Evolutionary conservation across 2,797 vertebrate species (phyloP).

Genomic region (Eupleurogrammus muticus): DNA sequence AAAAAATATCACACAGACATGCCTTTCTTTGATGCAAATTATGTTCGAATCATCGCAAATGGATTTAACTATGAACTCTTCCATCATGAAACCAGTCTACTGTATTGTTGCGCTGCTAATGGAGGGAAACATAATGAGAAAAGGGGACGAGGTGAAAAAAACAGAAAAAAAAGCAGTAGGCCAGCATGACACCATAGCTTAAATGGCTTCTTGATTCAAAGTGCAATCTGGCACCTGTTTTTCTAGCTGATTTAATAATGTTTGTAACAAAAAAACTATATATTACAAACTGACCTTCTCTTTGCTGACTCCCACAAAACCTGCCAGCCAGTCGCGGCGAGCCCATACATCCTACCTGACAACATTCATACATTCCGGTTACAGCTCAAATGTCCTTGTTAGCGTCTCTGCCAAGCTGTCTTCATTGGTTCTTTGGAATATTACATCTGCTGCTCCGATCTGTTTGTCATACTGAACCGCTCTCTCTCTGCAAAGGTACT

Average conservation of each 20-base stretch:
- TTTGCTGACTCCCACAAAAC: no score
- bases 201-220: conserved; percentile 71
- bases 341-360: no score
- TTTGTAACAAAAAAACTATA: no score
- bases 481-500: no score
- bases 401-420: no score
- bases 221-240: conserved; percentile 65
- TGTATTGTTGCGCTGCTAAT: background rate
- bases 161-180: background rate
- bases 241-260: conserved; percentile 66
- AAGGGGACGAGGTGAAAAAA: background rate
- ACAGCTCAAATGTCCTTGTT: no score
- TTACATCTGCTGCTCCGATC: no score
- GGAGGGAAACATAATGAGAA: background rate
- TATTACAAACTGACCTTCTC: no score
- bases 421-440: no score
- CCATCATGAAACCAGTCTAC: conserved; percentile 6
- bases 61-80: conserved; percentile 23
- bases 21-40: conserved; percentile 9
- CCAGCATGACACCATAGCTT: conserved; percentile 59
- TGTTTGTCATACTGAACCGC: no score
- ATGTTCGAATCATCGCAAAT: background rate
- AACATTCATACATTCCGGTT: no score
- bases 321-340: no score
- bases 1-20: background rate